Conservation (phyloP, 2,113 vertebrate species). For the Turdus rufiventris region DNA sequence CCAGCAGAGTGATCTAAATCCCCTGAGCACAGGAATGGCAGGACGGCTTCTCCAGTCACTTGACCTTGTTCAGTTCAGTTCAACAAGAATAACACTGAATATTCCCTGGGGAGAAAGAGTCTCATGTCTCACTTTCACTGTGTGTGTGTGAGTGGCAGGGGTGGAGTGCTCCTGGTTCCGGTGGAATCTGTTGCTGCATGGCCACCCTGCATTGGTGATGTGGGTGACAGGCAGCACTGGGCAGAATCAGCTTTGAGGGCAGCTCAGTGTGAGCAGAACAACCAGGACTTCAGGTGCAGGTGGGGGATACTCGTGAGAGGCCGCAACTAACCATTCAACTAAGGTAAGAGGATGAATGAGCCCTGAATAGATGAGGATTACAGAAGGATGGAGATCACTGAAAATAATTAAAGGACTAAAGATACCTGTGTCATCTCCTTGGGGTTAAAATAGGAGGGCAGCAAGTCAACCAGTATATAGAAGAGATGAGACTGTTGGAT, state of each 20-base stretch:
- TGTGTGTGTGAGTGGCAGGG: background rate
- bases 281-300: background rate
- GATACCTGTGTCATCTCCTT: background rate
- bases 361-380: constrained; percentile 3
- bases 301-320: background rate
- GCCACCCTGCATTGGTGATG: background rate
- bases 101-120: background rate
- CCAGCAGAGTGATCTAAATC: background rate
- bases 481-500: background rate
- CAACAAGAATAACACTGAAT: background rate
- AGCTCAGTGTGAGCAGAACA: background rate
- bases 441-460: background rate
- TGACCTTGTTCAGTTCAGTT: background rate
- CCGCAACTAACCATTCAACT: background rate
- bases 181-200: background rate
- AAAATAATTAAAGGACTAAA: background rate
- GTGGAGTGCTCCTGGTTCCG: rapidly evolving
- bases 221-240: background rate
- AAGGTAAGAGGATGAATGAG: background rate
- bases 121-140: background rate
- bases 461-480: background rate
- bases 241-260: background rate
- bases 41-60: background rate
- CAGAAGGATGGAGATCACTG: background rate
- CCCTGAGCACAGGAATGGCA: background rate